Conservation (phyloP, 2,113 vertebrate genomes). For the Lepus timidus region DNA sequence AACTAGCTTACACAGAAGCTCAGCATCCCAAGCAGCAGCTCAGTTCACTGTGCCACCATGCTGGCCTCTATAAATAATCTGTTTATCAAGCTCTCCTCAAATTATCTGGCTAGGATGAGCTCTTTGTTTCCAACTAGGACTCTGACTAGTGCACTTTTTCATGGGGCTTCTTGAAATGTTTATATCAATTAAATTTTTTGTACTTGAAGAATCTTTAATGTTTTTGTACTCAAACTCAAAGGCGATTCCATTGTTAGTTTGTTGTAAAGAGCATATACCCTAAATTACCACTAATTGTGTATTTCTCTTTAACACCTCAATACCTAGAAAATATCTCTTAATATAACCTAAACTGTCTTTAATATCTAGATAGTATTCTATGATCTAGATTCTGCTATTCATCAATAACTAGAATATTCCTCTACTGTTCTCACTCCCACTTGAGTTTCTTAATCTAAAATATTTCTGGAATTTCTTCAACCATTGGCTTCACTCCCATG, state of each 20-base stretch:
- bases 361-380: not conserved
- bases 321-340: not conserved
- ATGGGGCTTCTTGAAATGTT: not conserved
- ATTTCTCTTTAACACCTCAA: not conserved
- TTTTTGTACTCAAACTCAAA: conserved; percentile 28
- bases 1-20: too few species aligned
- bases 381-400: not conserved
- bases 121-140: not conserved
- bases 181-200: not conserved
- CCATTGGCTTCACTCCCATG: not conserved
- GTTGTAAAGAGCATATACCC: not conserved
- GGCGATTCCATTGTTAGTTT: not conserved
- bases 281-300: not conserved
- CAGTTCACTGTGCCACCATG: too few species aligned
- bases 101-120: not conserved
- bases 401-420: not conserved
- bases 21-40: too few species aligned
- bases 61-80: not conserved
- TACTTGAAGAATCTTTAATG: not conserved
- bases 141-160: not conserved
- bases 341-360: not conserved
- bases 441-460: not conserved
- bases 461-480: not conserved
- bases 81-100: conserved; percentile 14
- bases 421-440: not conserved